A percentile compares a stretch with the other conserved stretches of the same genome.
phyloP scores from a whole-genome alignment of 2,797 vertebrate species.

The Uromys caudimaculatus region DNA sequence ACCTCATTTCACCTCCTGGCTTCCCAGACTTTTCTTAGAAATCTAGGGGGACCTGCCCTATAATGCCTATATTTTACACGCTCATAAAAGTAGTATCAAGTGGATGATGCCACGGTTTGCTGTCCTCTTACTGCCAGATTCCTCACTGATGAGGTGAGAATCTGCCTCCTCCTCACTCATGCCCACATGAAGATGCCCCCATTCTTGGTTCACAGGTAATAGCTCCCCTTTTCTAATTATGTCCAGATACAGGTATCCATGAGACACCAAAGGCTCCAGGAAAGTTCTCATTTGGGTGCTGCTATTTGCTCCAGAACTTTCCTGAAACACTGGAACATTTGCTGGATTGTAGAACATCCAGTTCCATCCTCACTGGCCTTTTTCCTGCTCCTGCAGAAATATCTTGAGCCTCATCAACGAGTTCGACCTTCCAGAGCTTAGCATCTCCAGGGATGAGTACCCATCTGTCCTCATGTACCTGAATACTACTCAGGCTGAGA shows the following conservation, averaged over 20 bases:
- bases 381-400: constrained; percentile 89
- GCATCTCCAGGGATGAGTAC: constrained; percentile 90
- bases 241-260: background rate
- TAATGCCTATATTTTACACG: background rate
- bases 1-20: background rate
- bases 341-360: too few species aligned
- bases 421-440: constrained; percentile 91
- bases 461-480: constrained; percentile 83
- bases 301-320: background rate
- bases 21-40: background rate
- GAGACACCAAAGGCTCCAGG: background rate
- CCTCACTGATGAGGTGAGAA: background rate
- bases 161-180: background rate
- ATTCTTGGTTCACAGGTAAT: background rate
- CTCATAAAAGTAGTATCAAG: background rate
- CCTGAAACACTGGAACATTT: background rate
- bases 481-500: constrained; percentile 82
- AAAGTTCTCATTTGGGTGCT: background rate
- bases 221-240: too few species aligned
- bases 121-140: background rate
- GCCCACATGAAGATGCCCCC: background rate
- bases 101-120: background rate
- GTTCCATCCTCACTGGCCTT: background rate
- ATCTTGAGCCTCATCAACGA: constrained; percentile 90
- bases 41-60: background rate